These are phyloP conservation scores for Hyppa rectilinea DNA, from an alignment of 2,888 invertebrate species.

Conservation along the genomic window DNA sequence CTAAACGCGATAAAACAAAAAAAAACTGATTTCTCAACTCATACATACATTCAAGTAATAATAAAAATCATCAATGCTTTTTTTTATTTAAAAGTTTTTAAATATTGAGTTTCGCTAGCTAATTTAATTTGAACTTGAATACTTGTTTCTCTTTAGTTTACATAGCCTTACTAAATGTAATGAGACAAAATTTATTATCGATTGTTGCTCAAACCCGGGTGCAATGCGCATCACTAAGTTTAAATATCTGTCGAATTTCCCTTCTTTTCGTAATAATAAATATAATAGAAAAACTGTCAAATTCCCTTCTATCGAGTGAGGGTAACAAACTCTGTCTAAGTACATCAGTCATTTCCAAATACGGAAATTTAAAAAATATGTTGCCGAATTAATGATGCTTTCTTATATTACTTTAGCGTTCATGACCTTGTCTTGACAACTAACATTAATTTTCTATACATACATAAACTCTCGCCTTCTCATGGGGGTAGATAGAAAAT, in stretches of 20 bases:
- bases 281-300: no score
- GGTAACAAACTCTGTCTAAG: not conserved
- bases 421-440: not conserved
- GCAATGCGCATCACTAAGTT: not conserved
- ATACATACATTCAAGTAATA: no score
- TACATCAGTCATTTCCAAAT: not conserved
- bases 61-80: no score
- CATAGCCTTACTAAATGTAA: not conserved
- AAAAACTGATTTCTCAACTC: no score
- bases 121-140: no score
- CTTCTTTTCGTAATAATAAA: no score
- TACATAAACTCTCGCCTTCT: no score
- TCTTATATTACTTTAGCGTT: not conserved
- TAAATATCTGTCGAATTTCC: not conserved
- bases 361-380: not conserved
- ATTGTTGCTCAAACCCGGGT: not conserved
- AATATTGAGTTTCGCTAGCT: no score
- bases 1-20: no score
- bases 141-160: no score
- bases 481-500: no score
- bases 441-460: not conserved
- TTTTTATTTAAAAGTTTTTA: no score
- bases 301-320: not conserved
- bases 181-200: not conserved
- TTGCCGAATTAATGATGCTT: not conserved